Percentiles rank a stretch among this genome's conserved stretches.
phyloP scores from a whole-genome alignment of 2,888 invertebrate species.

The Dicyrtomina minuta region DNA sequence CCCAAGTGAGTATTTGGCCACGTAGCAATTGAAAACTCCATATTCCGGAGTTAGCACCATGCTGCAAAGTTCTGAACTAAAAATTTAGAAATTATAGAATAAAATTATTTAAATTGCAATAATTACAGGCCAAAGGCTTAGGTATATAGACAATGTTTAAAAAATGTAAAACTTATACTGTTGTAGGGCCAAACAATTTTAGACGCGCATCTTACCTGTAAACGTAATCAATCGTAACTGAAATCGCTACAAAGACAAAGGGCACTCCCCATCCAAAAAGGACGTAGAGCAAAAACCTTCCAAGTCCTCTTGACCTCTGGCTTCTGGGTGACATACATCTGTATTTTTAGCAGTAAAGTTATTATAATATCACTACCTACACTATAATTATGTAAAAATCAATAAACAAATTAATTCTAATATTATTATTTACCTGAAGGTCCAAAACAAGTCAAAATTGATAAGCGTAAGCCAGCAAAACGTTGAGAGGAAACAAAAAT shows the following conservation, averaged over 20 bases:
- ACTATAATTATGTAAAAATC: not conserved
- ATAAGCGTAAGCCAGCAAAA: slow-evolving; percentile 22
- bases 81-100: not conserved
- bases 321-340: not conserved
- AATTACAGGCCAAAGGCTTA: too few relatives aligned
- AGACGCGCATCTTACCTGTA: not conserved
- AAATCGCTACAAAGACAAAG: not conserved
- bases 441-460: slow-evolving; percentile 19
- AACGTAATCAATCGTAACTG: not conserved
- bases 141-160: too few relatives aligned
- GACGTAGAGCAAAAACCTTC: not conserved
- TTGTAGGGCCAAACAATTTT: too few relatives aligned
- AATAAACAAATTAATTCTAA: not conserved
- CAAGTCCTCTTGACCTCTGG: slow-evolving; percentile 7
- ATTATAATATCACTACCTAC: not conserved
- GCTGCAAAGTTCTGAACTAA: not conserved
- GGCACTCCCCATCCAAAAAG: slow-evolving; percentile 8
- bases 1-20: not conserved
- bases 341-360: not conserved
- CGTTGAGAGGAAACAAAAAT: slow-evolving; percentile 15
- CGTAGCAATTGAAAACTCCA: slow-evolving; percentile 1
- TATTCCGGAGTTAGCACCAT: not conserved
- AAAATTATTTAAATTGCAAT: too few relatives aligned
- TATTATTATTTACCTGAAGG: slow-evolving; percentile 9
- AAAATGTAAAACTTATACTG: too few relatives aligned